Base-by-base conservation (phyloP, 2,888 invertebrate species). In the Aphidius colemani region DNA sequence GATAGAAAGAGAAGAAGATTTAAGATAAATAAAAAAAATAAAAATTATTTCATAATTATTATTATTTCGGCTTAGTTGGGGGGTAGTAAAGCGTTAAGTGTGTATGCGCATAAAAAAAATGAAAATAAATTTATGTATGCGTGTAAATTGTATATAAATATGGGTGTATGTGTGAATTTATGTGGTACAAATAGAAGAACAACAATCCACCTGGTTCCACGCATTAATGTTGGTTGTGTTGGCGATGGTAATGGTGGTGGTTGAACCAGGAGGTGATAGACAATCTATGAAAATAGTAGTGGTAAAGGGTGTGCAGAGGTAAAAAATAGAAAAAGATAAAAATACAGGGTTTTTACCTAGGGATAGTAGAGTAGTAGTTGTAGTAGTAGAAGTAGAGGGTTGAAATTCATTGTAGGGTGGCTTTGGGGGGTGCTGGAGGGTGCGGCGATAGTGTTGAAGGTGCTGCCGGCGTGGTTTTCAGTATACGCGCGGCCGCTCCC, bases 401-500 rank as follows among this genome's bases (percentile, higher is more conserved):
- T 30, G 30, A 30, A 30, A 30, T 30, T 30, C 30, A 58, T 72
- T 63, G 70, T 30, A 67, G 64, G 69, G 68, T 64, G 69, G 65
- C 62, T 68, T 67, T 64, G 68, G 4, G 18, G 3, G 30, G 30
- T 30, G 5, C 5, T 30, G 30, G 30, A 30, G 30, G 30, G 30
- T 30, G 30, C 30, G 30, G 30, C 5, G 30, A 30, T 30, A 5
- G 30, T 30, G 30, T 30, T 30, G 30, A 30, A 30, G 30, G 30
- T 30, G 30, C 30, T 67, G 66, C 67, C 67, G 75, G 74, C 75
- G 71, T 75, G 75, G 75, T 75, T 73, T 76, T 73, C 78, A 81
- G 80, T 79, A 74, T 80, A 77, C 79, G 76, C 78, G 78, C 81
- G 78, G 76, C 80, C 81, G 81, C 81, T 81, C 81, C 81, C 81